phyloP scores from a whole-genome alignment of 2,113 vertebrate species.

The Pan paniscus region DNA sequence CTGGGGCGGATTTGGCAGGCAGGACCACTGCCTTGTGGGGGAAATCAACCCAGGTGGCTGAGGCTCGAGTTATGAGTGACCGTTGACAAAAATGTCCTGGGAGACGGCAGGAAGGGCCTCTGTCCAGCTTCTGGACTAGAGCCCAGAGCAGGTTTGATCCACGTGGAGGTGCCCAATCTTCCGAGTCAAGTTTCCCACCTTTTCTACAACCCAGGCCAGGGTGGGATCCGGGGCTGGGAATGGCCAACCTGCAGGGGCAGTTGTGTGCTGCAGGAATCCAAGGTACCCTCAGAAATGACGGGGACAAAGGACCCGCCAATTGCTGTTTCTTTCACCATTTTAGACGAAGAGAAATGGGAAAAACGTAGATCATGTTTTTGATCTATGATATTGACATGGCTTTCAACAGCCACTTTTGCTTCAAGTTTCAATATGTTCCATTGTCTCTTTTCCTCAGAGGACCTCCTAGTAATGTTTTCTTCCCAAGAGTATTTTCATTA shows the following conservation, averaged over 20 bases:
- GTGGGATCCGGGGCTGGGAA: accelerated
- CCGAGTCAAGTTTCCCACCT: accelerated
- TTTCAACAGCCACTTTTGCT: not conserved
- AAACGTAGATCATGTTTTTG: no score
- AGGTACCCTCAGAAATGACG: accelerated
- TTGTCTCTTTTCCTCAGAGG: not conserved
- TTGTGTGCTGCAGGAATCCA: not conserved
- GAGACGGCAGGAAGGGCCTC: not conserved
- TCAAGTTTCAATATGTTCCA: not conserved
- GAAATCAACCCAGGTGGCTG: not conserved
- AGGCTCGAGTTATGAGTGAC: accelerated
- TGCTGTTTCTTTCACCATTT: not conserved
- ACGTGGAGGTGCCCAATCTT: accelerated
- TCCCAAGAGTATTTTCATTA: accelerated
- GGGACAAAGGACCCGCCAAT: accelerated
- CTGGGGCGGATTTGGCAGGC: accelerated
- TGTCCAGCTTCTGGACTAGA: not conserved
- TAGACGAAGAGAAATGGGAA: not conserved
- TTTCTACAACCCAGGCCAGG: no score
- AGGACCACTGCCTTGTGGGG: accelerated
- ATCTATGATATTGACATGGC: accelerated
- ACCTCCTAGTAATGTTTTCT: not conserved
- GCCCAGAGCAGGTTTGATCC: accelerated
- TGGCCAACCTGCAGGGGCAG: not conserved
- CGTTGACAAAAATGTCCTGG: accelerated